Evolutionary conservation across 2,113 vertebrate species (phyloP).

Genomic region (Thryonomys swinderianus): DNA sequence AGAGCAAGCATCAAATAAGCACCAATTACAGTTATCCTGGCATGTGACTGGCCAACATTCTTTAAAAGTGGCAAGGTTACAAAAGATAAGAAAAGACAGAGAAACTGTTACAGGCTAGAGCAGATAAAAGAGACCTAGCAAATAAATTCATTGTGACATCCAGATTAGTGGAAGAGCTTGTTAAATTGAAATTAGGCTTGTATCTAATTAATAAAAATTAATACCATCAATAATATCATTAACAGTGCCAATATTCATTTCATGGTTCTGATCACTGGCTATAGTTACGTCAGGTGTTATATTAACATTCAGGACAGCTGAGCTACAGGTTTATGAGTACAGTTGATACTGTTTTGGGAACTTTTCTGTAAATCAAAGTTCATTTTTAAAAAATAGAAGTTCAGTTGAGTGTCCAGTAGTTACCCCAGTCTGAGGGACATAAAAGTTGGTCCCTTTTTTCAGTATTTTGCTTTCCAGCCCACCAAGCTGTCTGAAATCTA

Average conservation of each 20-base stretch:
- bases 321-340: not conserved
- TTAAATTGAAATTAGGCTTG: not conserved
- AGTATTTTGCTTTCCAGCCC: not conserved
- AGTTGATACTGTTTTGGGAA: not conserved
- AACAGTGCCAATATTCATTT: not conserved
- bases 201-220: not conserved
- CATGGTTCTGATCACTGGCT: not conserved
- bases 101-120: not conserved
- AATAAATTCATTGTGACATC: not conserved
- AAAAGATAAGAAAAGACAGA: not conserved
- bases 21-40: not conserved
- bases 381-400: not conserved
- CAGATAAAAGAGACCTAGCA: not conserved
- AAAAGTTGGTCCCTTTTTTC: not conserved
- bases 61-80: not conserved
- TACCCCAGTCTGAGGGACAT: not conserved
- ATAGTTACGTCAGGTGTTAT: not conserved
- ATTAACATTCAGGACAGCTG: not conserved
- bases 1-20: conserved; percentile 7
- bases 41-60: not conserved
- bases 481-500: not conserved
- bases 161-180: not conserved
- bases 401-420: not conserved
- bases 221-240: not conserved
- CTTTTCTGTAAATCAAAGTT: conserved; percentile 5